Conservation (phyloP, 2,113 vertebrate genomes). For the Lamprotornis superbus region DNA sequence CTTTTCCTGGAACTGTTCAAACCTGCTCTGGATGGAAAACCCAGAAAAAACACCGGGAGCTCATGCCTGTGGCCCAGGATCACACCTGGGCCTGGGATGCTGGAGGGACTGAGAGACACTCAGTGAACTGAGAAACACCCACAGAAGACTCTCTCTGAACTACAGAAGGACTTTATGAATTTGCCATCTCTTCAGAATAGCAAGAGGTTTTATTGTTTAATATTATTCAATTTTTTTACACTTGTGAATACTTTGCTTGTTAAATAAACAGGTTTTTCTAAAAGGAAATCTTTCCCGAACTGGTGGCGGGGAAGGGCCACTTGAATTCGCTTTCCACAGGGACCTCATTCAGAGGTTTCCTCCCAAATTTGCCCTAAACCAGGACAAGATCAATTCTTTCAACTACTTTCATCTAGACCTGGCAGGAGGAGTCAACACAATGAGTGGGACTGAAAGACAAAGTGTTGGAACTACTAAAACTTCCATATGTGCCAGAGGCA, state of each 20-base stretch:
- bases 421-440: not conserved
- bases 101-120: not conserved
- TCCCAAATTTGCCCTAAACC: not conserved
- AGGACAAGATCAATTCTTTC: not conserved
- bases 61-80: not conserved
- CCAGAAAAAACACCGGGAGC: not conserved
- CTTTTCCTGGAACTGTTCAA: not conserved
- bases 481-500: not conserved
- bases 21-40: not conserved
- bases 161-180: not conserved
- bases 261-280: not conserved
- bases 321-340: not conserved
- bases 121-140: not conserved
- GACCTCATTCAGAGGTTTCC: not conserved
- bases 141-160: not conserved
- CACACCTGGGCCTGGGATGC: not conserved
- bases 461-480: not conserved
- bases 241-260: not conserved
- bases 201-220: not conserved
- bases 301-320: fast-evolving
- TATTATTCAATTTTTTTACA: not conserved
- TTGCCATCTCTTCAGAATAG: not conserved
- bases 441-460: not conserved
- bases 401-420: not conserved
- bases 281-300: not conserved